These are phyloP conservation scores for Eustalomyia histrio DNA, from an alignment of 2,888 invertebrate genomes.

Conservation along the genomic window DNA sequence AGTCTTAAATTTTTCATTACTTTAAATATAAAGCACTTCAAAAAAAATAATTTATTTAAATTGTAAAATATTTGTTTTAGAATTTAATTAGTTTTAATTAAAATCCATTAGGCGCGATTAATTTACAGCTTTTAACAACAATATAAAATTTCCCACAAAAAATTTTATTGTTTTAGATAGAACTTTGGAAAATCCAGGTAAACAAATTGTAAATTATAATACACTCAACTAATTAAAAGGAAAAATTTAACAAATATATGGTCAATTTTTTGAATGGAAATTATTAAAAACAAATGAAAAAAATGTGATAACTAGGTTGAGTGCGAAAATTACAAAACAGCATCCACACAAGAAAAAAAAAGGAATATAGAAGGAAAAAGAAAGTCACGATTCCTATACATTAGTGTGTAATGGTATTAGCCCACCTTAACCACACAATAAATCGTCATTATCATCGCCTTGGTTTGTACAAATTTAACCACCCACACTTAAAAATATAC, in stretches of 20 bases:
- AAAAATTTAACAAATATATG: background rate
- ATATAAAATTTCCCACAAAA: conserved; percentile 16
- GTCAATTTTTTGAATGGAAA: background rate
- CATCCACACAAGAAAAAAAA: conserved; percentile 40
- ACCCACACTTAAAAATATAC: conserved; percentile 44
- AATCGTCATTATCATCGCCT: conserved; percentile 23
- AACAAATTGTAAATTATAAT: conserved; percentile 34
- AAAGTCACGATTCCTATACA: conserved; percentile 28
- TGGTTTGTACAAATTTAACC: conserved; percentile 21
- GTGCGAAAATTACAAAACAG: conserved; percentile 45
- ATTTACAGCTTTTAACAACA: conserved; percentile 42
- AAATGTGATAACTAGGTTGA: conserved; percentile 38
- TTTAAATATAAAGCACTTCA: too few relatives aligned
- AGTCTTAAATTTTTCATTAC: too few relatives aligned
- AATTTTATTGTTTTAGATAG: conserved; percentile 5
- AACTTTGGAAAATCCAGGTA: conserved; percentile 53
- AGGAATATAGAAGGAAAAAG: conserved; percentile 31
- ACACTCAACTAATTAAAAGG: conserved; percentile 1
- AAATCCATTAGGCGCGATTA: background rate
- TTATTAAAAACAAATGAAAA: conserved; percentile 31
- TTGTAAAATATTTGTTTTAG: too few relatives aligned
- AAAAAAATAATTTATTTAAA: too few relatives aligned
- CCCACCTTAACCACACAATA: conserved; percentile 21
- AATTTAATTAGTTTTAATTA: too few relatives aligned
- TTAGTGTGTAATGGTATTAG: conserved; percentile 13